phyloP scores from a whole-genome alignment of 37 sponge, comb jelly and placozoan species.

The Geodia barretti region DNA sequence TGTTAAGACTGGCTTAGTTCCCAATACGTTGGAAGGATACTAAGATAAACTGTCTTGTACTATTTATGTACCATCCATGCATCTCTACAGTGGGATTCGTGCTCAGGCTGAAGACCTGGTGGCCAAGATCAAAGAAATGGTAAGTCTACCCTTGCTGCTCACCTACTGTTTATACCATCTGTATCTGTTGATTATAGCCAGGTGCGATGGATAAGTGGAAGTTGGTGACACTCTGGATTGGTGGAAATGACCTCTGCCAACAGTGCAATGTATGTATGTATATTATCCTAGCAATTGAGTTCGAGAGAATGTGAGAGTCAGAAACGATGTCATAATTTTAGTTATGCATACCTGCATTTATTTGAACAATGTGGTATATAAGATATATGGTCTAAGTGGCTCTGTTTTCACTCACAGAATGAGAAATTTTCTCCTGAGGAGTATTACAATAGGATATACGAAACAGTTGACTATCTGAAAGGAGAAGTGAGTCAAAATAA shows the following conservation, averaged over 20 bases:
- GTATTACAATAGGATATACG: conserved; percentile 10
- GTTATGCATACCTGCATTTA: too few relatives aligned
- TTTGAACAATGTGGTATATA: too few relatives aligned
- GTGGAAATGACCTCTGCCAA: conserved; percentile 79
- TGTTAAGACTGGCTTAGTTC: too few relatives aligned
- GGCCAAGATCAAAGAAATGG: conserved; percentile 10
- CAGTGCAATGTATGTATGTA: conserved; percentile 33
- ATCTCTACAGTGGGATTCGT: conserved; percentile 15
- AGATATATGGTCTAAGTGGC: too few relatives aligned
- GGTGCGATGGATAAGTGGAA: conserved; percentile 47
- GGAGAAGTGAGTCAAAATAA: conserved; percentile 1
- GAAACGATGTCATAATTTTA: too few relatives aligned
- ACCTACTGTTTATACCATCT: background rate
- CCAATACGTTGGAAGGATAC: background rate
- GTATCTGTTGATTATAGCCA: background rate
- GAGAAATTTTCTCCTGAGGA: background rate
- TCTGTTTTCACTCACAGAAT: background rate
- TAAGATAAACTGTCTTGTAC: background rate
- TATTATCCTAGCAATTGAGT: too few relatives aligned
- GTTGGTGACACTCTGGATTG: conserved; percentile 72
- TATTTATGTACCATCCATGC: too few relatives aligned
- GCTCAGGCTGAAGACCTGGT: conserved; percentile 16
- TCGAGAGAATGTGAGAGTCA: too few relatives aligned
- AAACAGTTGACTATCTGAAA: conserved; percentile 6
- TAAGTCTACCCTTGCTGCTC: too few relatives aligned